Percentiles rank a stretch among this genome's conserved stretches.
Evolutionary conservation across 2,113 vertebrate genomes (phyloP).

Genomic region (Bungarus multicinctus): DNA sequence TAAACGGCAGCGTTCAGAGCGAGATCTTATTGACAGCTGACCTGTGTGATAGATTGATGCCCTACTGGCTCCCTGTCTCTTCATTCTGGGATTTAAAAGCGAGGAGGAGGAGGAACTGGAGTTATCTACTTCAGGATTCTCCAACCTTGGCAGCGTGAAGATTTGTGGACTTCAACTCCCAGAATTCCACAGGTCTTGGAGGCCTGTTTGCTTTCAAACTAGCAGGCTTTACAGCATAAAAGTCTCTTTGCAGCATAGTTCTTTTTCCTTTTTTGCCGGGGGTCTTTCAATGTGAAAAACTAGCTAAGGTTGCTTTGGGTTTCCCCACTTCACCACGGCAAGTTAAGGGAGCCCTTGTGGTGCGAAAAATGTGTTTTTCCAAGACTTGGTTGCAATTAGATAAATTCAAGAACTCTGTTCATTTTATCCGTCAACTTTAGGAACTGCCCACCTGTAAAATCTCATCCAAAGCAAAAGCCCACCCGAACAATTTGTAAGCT

Average conservation of each 20-base stretch:
- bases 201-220: not conserved
- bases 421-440: too few relatives aligned
- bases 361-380: not conserved
- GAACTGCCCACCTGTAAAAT: not conserved
- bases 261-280: not conserved
- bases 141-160: too few relatives aligned
- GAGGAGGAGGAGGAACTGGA: not conserved
- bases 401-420: not conserved
- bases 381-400: not conserved
- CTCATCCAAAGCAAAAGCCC: not conserved
- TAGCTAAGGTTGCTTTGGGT: not conserved
- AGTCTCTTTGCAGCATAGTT: not conserved
- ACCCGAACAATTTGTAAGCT: not conserved
- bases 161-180: too few relatives aligned
- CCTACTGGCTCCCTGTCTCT: not conserved
- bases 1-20: not conserved
- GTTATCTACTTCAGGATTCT: too few relatives aligned
- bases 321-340: not conserved
- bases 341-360: not conserved
- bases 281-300: not conserved
- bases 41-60: not conserved
- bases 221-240: not conserved
- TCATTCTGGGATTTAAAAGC: not conserved
- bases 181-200: too few relatives aligned
- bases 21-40: conserved; percentile 13